A percentile compares a stretch with the other conserved stretches of the same genome.
These are phyloP conservation scores for Casuarius casuarius DNA, from an alignment of 2,113 vertebrate genomes.

Conservation along the genomic window DNA sequence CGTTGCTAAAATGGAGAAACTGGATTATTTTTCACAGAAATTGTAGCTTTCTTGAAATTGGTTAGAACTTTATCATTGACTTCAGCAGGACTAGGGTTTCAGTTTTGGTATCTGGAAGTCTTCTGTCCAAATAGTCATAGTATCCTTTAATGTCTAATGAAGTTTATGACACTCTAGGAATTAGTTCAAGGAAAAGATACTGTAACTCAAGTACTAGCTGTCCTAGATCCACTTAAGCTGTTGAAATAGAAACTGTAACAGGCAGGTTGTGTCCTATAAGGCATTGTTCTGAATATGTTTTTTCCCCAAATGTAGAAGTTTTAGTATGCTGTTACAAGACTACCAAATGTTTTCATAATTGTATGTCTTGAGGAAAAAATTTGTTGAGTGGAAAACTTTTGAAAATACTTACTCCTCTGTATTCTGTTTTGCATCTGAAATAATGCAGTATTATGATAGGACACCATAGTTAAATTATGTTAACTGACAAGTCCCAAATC, in stretches of 20 bases:
- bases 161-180: neutral
- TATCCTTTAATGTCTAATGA: neutral
- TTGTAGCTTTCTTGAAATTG: neutral
- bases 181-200: slow-evolving; percentile 23
- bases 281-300: neutral
- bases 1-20: neutral
- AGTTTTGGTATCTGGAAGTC: neutral
- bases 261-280: neutral
- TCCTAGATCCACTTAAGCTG: neutral
- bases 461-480: neutral
- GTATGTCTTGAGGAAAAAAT: neutral
- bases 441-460: neutral
- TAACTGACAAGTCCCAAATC: neutral
- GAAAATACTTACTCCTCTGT: neutral
- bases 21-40: neutral
- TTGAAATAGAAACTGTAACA: neutral
- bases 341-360: neutral
- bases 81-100: neutral
- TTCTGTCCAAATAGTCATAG: neutral
- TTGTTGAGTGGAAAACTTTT: neutral
- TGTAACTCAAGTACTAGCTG: neutral
- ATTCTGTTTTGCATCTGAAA: neutral
- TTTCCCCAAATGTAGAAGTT: neutral
- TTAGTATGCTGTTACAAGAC: neutral
- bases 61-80: neutral